These are phyloP conservation scores for Chromis chromis DNA, from an alignment of 2,797 vertebrate species.

Conservation along the genomic window DNA sequence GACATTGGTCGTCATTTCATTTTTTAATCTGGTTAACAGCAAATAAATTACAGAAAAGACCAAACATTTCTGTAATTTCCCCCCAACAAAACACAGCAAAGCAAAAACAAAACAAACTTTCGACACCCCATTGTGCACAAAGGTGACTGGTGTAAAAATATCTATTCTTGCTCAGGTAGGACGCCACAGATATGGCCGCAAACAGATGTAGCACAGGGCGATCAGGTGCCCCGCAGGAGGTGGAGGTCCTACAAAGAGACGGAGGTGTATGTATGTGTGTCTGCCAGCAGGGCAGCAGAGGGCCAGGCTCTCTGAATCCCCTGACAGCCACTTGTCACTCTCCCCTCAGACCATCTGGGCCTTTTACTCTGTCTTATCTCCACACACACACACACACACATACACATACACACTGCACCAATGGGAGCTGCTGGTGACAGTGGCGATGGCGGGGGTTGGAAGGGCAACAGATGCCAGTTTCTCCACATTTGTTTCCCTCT, in stretches of 20 bases:
- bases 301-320: slow-evolving; percentile 68
- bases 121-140: neutral
- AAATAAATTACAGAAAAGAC: too few relatives aligned
- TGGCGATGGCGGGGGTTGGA: slow-evolving; percentile 61
- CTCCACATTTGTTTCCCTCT: slow-evolving; percentile 59
- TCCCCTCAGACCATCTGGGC: slow-evolving; percentile 79
- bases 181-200: slow-evolving; percentile 20
- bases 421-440: slow-evolving; percentile 63
- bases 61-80: neutral
- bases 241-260: slow-evolving; percentile 63
- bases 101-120: neutral
- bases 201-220: slow-evolving; percentile 64
- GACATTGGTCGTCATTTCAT: too few relatives aligned
- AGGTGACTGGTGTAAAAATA: slow-evolving; percentile 10
- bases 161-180: slow-evolving; percentile 10
- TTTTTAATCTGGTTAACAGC: too few relatives aligned
- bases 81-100: neutral
- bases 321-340: slow-evolving; percentile 78
- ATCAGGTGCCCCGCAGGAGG: slow-evolving; percentile 74
- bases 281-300: slow-evolving; percentile 70
- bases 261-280: slow-evolving; percentile 34
- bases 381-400: slow-evolving; percentile 32
- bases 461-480: slow-evolving; percentile 76
- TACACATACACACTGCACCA: slow-evolving; percentile 54
- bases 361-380: slow-evolving; percentile 67